Percentiles rank a stretch among this genome's conserved stretches.
Conservation (phyloP, 2,113 vertebrate species). For the Myrmecobius fasciatus region DNA sequence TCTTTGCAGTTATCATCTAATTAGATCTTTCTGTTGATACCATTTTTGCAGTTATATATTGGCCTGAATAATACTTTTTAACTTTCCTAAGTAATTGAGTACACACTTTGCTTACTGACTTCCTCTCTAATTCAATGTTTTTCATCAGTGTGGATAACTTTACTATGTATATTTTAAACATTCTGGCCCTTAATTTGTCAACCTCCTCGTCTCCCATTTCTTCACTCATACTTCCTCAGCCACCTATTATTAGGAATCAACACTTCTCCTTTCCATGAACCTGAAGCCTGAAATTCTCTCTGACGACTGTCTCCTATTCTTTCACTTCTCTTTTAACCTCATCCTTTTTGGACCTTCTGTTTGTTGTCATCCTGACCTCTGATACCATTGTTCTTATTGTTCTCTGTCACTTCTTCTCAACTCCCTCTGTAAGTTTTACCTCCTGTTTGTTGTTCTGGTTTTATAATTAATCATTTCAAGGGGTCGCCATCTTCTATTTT, state of each 20-base stretch:
- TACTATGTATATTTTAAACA: neutral
- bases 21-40: neutral
- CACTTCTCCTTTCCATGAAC: neutral
- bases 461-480: neutral
- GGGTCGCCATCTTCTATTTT: neutral
- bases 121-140: neutral
- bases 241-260: neutral
- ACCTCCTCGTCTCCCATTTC: neutral
- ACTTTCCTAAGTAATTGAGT: neutral
- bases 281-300: neutral
- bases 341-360: neutral
- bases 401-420: neutral
- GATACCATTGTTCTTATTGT: neutral
- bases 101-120: neutral
- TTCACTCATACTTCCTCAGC: neutral
- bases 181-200: neutral
- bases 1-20: neutral
- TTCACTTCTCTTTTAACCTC: neutral
- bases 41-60: neutral
- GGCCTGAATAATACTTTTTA: neutral
- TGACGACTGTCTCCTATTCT: neutral
- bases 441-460: neutral
- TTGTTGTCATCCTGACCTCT: neutral
- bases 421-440: neutral
- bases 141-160: neutral